Percentiles rank a stretch among this genome's conserved stretches.
These are phyloP conservation scores for Datnioides undecimradiatus DNA, from an alignment of 2,113 vertebrate species.

Conservation along the genomic window DNA sequence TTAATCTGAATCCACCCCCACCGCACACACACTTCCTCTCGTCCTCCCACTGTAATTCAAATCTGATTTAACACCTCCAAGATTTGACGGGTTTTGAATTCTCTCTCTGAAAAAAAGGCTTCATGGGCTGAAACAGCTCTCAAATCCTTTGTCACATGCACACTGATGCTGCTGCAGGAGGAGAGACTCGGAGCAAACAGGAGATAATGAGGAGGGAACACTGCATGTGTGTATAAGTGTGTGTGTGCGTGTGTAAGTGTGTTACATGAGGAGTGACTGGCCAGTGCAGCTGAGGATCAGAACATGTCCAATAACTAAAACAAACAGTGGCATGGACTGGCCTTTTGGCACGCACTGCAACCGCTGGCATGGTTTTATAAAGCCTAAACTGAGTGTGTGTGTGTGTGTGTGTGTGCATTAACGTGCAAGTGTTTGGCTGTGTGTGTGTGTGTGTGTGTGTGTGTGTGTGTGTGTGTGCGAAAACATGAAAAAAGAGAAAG, in stretches of 20 bases:
- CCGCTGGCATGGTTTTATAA: slow-evolving; percentile 36
- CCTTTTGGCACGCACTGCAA: slow-evolving; percentile 23
- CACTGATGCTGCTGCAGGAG: slow-evolving; percentile 58
- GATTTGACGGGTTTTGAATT: slow-evolving; percentile 59
- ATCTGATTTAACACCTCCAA: slow-evolving; percentile 67
- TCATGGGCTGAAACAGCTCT: slow-evolving; percentile 62
- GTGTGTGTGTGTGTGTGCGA: slow-evolving; percentile 21
- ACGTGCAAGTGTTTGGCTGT: background rate
- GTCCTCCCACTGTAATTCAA: slow-evolving; percentile 62
- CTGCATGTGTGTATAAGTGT: slow-evolving; percentile 8
- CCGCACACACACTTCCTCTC: no score
- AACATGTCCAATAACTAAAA: slow-evolving; percentile 22
- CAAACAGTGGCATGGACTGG: slow-evolving; percentile 11
- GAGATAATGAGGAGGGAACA: slow-evolving; percentile 47
- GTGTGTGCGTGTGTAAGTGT: slow-evolving; percentile 9
- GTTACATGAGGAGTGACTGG: slow-evolving; percentile 14
- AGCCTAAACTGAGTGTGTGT: slow-evolving; percentile 13
- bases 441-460: slow-evolving; percentile 11
- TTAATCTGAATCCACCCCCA: slow-evolving; percentile 46
- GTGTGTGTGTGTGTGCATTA: slow-evolving; percentile 4
- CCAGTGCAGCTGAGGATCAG: slow-evolving; percentile 31
- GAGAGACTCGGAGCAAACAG: slow-evolving; percentile 45
- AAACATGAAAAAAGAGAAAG: slow-evolving; percentile 29
- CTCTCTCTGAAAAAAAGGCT: slow-evolving; percentile 7
- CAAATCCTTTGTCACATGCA: slow-evolving; percentile 66